Evolutionary conservation across 2,797 vertebrate species (phyloP), one percentile per base, ranked within the genome.

Genomic region (Urophycis tenuis): DNA sequence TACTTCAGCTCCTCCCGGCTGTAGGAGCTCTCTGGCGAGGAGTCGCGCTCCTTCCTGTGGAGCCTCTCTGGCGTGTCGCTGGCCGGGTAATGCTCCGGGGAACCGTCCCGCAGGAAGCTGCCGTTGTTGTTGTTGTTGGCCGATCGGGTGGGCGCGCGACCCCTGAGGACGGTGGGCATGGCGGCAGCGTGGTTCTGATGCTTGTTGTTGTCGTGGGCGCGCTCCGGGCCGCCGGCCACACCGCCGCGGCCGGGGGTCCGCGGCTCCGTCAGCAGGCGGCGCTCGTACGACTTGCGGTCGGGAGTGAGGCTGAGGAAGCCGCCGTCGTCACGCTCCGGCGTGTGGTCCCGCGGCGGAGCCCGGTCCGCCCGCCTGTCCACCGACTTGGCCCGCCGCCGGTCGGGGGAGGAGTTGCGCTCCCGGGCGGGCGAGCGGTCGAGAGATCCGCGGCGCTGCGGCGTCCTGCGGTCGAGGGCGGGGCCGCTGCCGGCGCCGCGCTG

Each of bases 391-490:
- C 93, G 87, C 1, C 90, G 92, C 0, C 95, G 92, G 79, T 97
- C 96, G 0, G 96, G 95, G 19, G 96, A 96, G 25, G 81, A 87
- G 64, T 91, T 90, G 25, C 91, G 91, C 85, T 93, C 94, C 6
- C 81, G 90, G 36, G 93, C 93, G 0, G 95, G 95, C 0, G 95
- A 97, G 81, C 92, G 88, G 87, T 99, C 96, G 9, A 98, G 93
- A 0, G 97, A 99, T 76, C 96, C 93, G 4, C 88, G 92, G 10
- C 93, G 92, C 78, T 89, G 88, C 30, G 53, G 53, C 53, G 81
- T 84, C 79, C 91, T 92, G 2, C 92, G 91, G 64, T 83, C 91
- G 83, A 53, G 87, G 86, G 79, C 92, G 83, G 79, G 90, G 83
- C 81, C 90, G 83, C 92, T 90, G 90, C 90, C 0, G 78, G 80